Evolutionary conservation across 2,113 vertebrate species (phyloP).

Genomic region (Prinia subflava): DNA sequence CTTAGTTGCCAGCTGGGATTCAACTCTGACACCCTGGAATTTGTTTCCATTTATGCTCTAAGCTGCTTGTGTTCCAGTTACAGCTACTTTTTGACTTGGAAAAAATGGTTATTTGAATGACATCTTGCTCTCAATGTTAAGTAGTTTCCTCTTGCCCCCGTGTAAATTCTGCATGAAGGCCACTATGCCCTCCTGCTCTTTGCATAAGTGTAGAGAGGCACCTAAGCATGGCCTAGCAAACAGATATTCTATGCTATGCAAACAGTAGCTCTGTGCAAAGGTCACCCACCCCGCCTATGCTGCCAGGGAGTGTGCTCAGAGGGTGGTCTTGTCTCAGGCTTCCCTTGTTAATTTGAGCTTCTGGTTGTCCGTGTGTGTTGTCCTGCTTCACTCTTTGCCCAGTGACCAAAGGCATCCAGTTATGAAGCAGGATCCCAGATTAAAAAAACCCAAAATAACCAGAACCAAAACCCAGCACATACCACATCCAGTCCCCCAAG

Average conservation of each 20-base stretch:
- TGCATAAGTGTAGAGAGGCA: neutral
- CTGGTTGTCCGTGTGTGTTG: neutral
- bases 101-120: neutral
- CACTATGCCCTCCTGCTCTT: neutral
- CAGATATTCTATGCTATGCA: conserved; percentile 53
- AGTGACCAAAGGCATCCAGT: conserved; percentile 34
- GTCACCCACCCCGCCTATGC: neutral
- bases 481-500: neutral
- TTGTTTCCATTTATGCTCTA: neutral
- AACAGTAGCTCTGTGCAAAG: conserved; percentile 46
- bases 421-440: neutral
- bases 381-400: neutral
- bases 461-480: neutral
- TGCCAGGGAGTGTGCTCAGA: neutral
- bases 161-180: neutral
- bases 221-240: conserved; percentile 38
- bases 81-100: neutral
- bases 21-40: neutral
- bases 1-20: neutral
- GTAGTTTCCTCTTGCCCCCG: neutral
- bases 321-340: neutral
- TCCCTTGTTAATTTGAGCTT: neutral
- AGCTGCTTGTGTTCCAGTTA: neutral
- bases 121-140: neutral
- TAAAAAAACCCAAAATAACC: neutral